Evolutionary conservation across 2,888 invertebrate genomes (phyloP).

Genomic region (Aquatica leii): DNA sequence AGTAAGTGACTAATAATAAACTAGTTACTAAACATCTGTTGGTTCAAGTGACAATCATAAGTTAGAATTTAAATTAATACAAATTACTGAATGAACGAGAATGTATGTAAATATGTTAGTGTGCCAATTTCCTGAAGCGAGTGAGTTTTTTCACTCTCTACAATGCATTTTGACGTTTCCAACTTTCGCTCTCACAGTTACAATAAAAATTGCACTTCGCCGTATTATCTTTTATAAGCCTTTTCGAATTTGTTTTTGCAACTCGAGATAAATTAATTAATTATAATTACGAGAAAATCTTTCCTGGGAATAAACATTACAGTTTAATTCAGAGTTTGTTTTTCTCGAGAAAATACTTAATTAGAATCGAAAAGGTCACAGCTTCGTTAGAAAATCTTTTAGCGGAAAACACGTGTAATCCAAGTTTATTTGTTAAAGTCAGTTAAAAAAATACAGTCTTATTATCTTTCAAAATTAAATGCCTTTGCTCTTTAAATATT

Average conservation of each 20-base stretch:
- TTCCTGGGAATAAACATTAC: no score
- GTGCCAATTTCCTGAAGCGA: slow-evolving; percentile 12
- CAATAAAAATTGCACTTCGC: slow-evolving; percentile 13
- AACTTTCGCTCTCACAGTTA: slow-evolving; percentile 21
- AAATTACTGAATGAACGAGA: not conserved
- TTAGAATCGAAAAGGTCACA: no score
- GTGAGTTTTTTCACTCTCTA: not conserved
- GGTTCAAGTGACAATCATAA: not conserved
- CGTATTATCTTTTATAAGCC: not conserved
- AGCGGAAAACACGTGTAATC: no score
- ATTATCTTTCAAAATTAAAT: no score
- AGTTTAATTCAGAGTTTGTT: no score
- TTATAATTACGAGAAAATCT: not conserved
- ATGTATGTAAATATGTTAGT: slow-evolving; percentile 18
- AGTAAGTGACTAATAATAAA: slow-evolving; percentile 41
- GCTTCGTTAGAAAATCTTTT: no score
- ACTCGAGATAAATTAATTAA: not conserved
- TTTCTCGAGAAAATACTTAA: no score
- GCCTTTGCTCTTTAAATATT: no score
- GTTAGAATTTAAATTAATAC: not conserved
- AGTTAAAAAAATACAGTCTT: no score
- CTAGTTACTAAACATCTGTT: not conserved
- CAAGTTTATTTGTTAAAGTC: no score
- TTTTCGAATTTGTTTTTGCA: not conserved
- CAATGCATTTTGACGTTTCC: slow-evolving; percentile 1